phyloP scores from a whole-genome alignment of 92 coral and sea anemone species.

The Parazoanthus swiftii region DNA sequence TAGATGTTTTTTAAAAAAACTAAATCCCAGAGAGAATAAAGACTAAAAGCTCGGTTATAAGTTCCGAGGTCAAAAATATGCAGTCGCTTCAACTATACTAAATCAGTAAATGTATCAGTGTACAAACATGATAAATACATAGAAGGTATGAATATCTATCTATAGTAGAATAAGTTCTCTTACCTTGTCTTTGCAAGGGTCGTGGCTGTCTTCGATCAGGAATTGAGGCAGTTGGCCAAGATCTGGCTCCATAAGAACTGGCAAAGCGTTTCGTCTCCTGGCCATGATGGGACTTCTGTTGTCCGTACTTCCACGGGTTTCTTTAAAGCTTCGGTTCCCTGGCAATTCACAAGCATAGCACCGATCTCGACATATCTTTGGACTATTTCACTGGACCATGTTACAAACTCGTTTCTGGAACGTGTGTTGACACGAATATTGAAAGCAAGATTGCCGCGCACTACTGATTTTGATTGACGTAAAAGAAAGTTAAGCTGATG shows the following conservation, averaged over 20 bases:
- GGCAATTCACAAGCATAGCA: background rate
- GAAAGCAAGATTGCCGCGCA: conserved; percentile 4
- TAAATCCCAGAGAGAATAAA: background rate
- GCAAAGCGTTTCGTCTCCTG: conserved; percentile 16
- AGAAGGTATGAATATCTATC: too few species aligned
- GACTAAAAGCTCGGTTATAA: too few species aligned
- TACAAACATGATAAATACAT: too few species aligned
- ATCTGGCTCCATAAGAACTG: conserved; percentile 7
- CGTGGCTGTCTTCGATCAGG: background rate
- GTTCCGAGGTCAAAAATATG: background rate
- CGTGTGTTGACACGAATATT: background rate
- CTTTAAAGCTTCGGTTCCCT: background rate
- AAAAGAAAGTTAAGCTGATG: background rate
- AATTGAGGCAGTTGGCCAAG: background rate
- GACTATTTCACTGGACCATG: conserved; percentile 5
- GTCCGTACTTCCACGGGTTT: background rate
- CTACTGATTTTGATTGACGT: background rate
- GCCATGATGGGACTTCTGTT: conserved; percentile 1
- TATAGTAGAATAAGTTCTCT: background rate
- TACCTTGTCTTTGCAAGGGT: background rate
- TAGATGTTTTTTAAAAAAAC: background rate
- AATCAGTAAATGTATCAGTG: background rate
- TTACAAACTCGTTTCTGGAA: background rate
- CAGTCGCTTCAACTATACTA: background rate
- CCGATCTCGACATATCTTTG: background rate